phyloP scores from a whole-genome alignment of 1,140 invertebrate species.

The Drosophila paulistorum region DNA sequence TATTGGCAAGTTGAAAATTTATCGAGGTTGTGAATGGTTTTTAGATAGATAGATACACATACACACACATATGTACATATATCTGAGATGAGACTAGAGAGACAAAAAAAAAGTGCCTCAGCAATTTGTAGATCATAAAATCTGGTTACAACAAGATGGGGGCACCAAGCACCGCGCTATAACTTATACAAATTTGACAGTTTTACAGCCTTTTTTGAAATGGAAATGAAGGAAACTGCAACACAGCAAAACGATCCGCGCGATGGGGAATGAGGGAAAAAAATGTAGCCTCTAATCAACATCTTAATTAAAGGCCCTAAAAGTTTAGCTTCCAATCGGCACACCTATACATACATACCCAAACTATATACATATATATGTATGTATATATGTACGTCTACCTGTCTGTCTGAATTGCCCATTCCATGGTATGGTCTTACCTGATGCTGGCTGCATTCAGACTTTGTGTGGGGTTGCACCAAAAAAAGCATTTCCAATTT shows the following conservation, averaged over 20 bases:
- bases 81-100: conserved; percentile 1
- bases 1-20: conserved; percentile 76
- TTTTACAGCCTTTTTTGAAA: conserved; percentile 57
- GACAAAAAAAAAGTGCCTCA: conserved; percentile 62
- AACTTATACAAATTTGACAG: conserved; percentile 80
- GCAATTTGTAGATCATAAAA: conserved; percentile 81
- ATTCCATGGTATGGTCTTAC: background rate
- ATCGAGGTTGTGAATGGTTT: conserved; percentile 50
- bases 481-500: conserved; percentile 81
- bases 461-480: conserved; percentile 68
- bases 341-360: conserved; percentile 2
- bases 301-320: conserved; percentile 77
- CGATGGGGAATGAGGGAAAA: conserved; percentile 29
- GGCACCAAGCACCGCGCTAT: conserved; percentile 36
- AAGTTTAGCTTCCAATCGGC: conserved; percentile 53
- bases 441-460: background rate
- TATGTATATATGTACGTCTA: background rate
- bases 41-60: conserved; percentile 1
- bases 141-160: conserved; percentile 29
- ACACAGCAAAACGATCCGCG: conserved; percentile 4
- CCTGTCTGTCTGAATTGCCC: conserved; percentile 27
- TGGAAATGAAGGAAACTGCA: conserved; percentile 12
- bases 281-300: conserved; percentile 73
- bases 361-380: background rate
- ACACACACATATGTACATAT: conserved; percentile 6